Evolutionary conservation across 2,113 vertebrate genomes (phyloP).

Genomic region (Colinus virginianus): DNA sequence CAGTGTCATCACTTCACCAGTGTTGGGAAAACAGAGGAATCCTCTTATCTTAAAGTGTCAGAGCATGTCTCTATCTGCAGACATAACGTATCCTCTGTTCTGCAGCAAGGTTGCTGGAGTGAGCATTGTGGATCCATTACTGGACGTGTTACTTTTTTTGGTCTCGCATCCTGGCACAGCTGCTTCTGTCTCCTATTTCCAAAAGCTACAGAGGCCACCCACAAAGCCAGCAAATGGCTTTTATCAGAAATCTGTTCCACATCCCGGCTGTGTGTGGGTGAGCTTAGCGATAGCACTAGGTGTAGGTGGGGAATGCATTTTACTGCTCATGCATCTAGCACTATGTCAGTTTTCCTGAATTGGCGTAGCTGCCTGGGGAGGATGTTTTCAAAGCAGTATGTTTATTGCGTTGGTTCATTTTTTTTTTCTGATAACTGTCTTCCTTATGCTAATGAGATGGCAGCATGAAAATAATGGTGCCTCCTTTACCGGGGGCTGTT

Average conservation of each 20-base stretch:
- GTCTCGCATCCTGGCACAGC: not conserved
- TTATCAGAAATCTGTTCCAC: fast-evolving
- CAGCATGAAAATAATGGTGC: not conserved
- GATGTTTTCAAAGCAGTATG: fast-evolving
- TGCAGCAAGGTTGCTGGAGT: not conserved
- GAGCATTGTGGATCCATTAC: not conserved
- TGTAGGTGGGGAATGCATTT: fast-evolving
- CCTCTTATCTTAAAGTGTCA: not conserved
- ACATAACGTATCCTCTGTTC: fast-evolving
- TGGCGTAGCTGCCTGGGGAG: fast-evolving
- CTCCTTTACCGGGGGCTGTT: not conserved
- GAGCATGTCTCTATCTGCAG: not conserved
- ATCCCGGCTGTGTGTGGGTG: not conserved
- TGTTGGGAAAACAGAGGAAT: not conserved
- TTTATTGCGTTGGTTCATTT: not conserved
- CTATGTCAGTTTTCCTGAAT: too few species aligned
- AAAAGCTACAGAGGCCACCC: not conserved
- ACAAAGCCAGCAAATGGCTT: not conserved
- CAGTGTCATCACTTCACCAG: not conserved
- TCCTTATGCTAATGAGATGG: fast-evolving
- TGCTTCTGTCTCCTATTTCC: not conserved
- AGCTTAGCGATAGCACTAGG: not conserved
- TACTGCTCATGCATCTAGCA: fast-evolving
- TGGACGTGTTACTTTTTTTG: not conserved
- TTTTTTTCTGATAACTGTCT: not conserved